phyloP scores from a whole-genome alignment of 1,140 invertebrate species.

The Branchinecta lindahli region DNA sequence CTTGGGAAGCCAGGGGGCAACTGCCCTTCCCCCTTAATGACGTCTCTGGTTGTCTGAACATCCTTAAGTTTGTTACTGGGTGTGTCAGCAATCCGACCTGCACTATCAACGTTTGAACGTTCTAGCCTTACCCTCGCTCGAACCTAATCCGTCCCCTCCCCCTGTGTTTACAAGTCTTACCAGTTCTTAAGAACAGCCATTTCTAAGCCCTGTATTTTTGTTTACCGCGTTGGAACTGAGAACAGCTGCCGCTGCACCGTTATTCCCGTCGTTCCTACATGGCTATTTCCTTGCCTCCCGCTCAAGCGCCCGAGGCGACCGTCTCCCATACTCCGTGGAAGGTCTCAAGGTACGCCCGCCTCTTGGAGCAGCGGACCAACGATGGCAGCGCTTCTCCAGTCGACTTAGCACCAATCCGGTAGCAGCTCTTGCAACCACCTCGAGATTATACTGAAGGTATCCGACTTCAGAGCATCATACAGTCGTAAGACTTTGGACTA shows the following conservation, averaged over 20 bases:
- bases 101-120: too few relatives aligned
- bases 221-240: background rate
- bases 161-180: background rate
- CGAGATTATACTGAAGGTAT: conserved; percentile 11
- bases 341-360: conserved; percentile 10
- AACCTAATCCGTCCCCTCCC: background rate
- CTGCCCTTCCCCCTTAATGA: too few relatives aligned
- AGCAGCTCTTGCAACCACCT: conserved; percentile 1
- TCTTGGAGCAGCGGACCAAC: background rate
- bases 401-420: conserved; percentile 10
- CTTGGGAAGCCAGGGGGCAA: too few relatives aligned
- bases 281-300: background rate
- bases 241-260: background rate
- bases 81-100: too few relatives aligned
- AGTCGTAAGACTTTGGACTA: conserved; percentile 2
- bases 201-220: background rate
- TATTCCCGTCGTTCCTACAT: background rate
- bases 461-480: background rate
- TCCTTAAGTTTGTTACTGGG: too few relatives aligned
- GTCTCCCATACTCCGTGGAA: background rate
- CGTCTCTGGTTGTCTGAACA: too few relatives aligned
- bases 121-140: too few relatives aligned
- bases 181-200: background rate
- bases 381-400: background rate
- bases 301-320: background rate